Evolutionary conservation across 2,888 invertebrate genomes (phyloP).

Genomic region (Dasypolia templi): DNA sequence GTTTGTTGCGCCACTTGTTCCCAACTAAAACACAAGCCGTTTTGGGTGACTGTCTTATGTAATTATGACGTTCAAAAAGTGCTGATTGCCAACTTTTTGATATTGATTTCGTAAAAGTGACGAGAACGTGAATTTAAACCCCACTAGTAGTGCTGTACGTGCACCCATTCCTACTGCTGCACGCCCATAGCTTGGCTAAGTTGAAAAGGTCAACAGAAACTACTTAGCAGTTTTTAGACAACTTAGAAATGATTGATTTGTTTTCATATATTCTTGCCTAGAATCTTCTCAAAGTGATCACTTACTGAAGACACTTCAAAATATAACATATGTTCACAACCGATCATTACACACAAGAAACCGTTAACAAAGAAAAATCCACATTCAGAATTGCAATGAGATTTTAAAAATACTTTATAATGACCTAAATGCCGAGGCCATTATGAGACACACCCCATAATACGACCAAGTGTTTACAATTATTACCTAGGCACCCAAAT

Average conservation of each 20-base stretch:
- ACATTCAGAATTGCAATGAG: slow-evolving; percentile 33
- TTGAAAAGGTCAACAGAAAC: background rate
- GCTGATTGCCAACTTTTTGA: background rate
- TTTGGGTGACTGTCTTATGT: background rate
- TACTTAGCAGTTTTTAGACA: background rate
- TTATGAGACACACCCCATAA: slow-evolving; percentile 55
- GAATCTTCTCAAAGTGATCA: background rate
- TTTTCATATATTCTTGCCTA: background rate
- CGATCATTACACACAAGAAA: slow-evolving; percentile 37
- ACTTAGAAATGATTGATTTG: background rate
- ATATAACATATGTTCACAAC: slow-evolving; percentile 12
- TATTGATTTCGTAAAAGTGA: background rate
- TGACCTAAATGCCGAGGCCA: slow-evolving; percentile 53
- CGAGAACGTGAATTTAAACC: background rate
- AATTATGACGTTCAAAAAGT: background rate
- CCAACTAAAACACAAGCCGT: background rate
- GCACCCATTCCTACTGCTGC: background rate
- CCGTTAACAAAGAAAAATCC: slow-evolving; percentile 26
- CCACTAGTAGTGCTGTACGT: background rate
- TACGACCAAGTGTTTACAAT: slow-evolving; percentile 68
- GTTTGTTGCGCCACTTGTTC: background rate
- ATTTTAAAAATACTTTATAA: slow-evolving; percentile 65
- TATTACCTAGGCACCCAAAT: slow-evolving; percentile 68
- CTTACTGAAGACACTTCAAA: background rate
- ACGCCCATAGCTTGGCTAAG: background rate